Evolutionary conservation across 2,888 invertebrate species (phyloP).

Genomic region (Eustalomyia histrio): DNA sequence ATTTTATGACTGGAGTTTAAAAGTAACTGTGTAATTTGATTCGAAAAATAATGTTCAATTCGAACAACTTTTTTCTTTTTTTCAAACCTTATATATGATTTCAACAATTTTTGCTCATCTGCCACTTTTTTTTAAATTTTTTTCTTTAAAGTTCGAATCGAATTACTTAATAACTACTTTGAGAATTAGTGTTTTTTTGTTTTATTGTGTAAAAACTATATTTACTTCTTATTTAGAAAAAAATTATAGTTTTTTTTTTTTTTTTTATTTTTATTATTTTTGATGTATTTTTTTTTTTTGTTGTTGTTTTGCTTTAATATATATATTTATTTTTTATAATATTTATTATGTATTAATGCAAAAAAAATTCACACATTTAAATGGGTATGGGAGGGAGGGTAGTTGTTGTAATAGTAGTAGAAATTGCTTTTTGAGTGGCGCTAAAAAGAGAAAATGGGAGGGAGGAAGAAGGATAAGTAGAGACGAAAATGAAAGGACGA

Average conservation of each 20-base stretch:
- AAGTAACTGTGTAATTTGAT: background rate
- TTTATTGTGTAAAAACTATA: conserved; percentile 59
- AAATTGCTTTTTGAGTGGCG: conserved; percentile 30
- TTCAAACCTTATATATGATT: background rate
- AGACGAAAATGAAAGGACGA: conserved; percentile 14
- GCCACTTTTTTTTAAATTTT: background rate
- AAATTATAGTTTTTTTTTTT: conserved; percentile 47
- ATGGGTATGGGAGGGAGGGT: conserved; percentile 52
- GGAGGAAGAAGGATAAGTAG: background rate
- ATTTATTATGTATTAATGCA: conserved; percentile 77
- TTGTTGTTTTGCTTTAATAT: conserved; percentile 69
- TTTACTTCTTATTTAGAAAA: conserved; percentile 53
- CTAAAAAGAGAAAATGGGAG: background rate
- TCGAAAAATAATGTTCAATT: background rate
- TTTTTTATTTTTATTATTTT: conserved; percentile 53
- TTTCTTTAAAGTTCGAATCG: conserved; percentile 30
- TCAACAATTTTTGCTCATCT: background rate
- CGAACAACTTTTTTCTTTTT: too few relatives aligned
- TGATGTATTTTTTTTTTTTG: conserved; percentile 64
- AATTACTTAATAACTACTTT: conserved; percentile 41
- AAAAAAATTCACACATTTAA: conserved; percentile 72
- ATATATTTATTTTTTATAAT: conserved; percentile 74
- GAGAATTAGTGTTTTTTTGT: conserved; percentile 40
- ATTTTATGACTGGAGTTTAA: conserved; percentile 41
- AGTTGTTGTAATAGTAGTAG: conserved; percentile 17